Conservation (phyloP, 2,888 invertebrate species). For the Nasonia oneida region DNA sequence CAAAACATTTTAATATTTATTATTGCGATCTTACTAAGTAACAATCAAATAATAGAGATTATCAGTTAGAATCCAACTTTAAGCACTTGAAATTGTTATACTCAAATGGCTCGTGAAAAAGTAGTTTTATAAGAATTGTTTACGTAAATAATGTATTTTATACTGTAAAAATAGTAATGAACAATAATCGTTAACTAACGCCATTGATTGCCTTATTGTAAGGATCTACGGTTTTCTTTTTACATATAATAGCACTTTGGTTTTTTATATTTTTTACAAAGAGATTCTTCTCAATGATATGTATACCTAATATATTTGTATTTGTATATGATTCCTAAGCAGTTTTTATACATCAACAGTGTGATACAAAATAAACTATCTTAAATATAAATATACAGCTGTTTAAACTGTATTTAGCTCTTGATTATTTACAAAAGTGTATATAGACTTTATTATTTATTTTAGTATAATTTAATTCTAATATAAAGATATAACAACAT, state of each 20-base stretch:
- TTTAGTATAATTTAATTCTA: not conserved
- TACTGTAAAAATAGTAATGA: not conserved
- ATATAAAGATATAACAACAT: conserved; percentile 17
- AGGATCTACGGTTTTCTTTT: conserved; percentile 17
- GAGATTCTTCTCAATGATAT: not conserved
- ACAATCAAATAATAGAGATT: not conserved
- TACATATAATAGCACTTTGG: not conserved
- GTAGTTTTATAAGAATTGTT: conserved; percentile 21
- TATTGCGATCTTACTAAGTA: not conserved
- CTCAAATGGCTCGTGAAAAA: conserved; percentile 41
- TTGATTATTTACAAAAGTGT: not conserved
- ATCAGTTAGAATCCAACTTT: not conserved
- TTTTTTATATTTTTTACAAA: not conserved
- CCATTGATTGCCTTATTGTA: conserved; percentile 36
- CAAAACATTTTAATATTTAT: not conserved
- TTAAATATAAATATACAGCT: conserved; percentile 9
- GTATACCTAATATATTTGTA: conserved; percentile 1
- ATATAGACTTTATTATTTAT: not conserved
- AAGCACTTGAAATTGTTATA: not conserved
- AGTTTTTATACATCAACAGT: not conserved
- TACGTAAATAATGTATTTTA: not conserved
- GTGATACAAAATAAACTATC: conserved; percentile 24
- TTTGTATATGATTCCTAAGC: not conserved
- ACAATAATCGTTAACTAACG: not conserved
- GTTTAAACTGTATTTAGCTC: not conserved